Evolutionary conservation across 2,888 invertebrate species (phyloP).

Genomic region (Drosophila pseudotalamancana): DNA sequence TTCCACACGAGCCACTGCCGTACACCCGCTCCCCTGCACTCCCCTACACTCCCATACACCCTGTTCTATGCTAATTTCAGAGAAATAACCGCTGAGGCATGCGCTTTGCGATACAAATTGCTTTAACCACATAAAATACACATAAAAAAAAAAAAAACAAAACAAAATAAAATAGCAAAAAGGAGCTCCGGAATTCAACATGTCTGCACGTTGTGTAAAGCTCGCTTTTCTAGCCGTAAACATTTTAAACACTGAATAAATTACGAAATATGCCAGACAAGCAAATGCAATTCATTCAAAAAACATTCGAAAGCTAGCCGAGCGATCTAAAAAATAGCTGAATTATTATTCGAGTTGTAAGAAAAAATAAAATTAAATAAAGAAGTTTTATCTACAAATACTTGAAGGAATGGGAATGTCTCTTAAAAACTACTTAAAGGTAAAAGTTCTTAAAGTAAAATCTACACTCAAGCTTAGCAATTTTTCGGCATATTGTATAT

Average conservation of each 20-base stretch:
- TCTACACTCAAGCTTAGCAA: too few species aligned
- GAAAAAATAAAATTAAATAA: background rate
- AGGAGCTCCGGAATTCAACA: slow-evolving; percentile 34
- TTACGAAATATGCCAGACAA: slow-evolving; percentile 34
- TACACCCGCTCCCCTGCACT: background rate
- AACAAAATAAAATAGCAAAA: background rate
- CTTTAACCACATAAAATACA: slow-evolving; percentile 40
- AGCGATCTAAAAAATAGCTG: background rate
- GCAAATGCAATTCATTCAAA: slow-evolving; percentile 34
- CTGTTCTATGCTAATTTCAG: slow-evolving; percentile 51
- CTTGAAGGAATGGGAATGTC: too few species aligned
- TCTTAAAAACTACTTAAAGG: too few species aligned
- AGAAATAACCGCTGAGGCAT: slow-evolving; percentile 58
- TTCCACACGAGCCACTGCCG: slow-evolving; percentile 38
- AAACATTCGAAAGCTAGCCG: background rate
- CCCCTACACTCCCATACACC: background rate
- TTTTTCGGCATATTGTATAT: too few species aligned
- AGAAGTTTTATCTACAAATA: too few species aligned
- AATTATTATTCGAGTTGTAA: background rate
- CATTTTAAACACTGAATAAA: slow-evolving; percentile 28
- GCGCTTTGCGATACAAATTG: slow-evolving; percentile 46
- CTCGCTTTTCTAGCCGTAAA: slow-evolving; percentile 14
- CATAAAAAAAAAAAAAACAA: slow-evolving; percentile 11
- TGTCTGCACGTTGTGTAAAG: slow-evolving; percentile 30
- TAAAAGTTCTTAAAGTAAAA: too few species aligned